Evolutionary conservation across 37 sponge, comb jelly and placozoan genomes (phyloP), one percentile per base, ranked within the genome.

Genomic region (Agelas oroides): DNA sequence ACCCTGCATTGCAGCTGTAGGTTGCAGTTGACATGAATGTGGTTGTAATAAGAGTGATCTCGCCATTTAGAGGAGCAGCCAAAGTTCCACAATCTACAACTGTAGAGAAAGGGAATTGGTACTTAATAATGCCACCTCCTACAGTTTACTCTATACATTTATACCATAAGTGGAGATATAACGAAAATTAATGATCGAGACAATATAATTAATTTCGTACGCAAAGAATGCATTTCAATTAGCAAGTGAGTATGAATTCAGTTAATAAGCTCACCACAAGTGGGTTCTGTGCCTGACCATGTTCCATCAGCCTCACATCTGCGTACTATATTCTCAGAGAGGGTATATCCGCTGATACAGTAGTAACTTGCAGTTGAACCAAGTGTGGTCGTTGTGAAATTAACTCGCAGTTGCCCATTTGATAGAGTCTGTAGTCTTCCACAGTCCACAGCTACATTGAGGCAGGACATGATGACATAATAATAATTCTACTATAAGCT

Each of bases 371-470:
- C 87, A 5, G 63, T 39, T 14, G 87, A 71, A 3, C 75, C 66
- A 32, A 80, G 68, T 2, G 73, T 35, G 19, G 80, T 87, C 23
- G 38, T 31, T 16, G 80, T 24, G n/a, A 73, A n/a, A 14, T 71
- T 32, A 19, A 87, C 74, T n/a, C n/a, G n/a, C n/a, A n/a, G n/a
- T 20, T 28, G 14, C 18, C 87, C 87, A 63, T 79, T 72, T 2
- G 0, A 23, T 19, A 75, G 80, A 20, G 39, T 62, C 5, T 16
- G 65, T 0, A 66, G 87, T 36, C 14, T 2, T 17, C 87, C 87
- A 59, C 87, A 87, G 34, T 77, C 78, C 71, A 77, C 46, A 53
- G 46, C 87, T 87, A 78, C 55, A 61, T n/a, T n/a, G n/a, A n/a
- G n/a, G n/a, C n/a, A n/a, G n/a, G n/a, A n/a, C n/a, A n/a, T n/a